Percentiles rank a stretch among this genome's conserved stretches.
Conservation (phyloP, 2,888 invertebrate species). For the Cantharis rufa region DNA sequence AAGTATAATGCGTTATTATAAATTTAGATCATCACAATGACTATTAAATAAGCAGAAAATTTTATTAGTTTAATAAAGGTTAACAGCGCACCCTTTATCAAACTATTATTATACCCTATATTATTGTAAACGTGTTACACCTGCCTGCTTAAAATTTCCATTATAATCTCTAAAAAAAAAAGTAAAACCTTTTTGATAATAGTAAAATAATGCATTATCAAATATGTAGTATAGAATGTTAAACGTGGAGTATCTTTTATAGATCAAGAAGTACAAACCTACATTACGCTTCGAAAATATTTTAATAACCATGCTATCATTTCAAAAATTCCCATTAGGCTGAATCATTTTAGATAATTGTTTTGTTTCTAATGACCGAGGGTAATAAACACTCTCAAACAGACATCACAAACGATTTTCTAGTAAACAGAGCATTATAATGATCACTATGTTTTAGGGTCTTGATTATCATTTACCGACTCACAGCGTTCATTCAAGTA, state of each 20-base stretch:
- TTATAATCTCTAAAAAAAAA: not conserved
- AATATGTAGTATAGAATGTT: not conserved
- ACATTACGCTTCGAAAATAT: not conserved
- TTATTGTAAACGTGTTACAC: not conserved
- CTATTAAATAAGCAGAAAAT: not conserved
- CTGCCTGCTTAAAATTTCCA: not conserved
- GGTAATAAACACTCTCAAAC: slow-evolving; percentile 22
- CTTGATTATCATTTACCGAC: slow-evolving; percentile 30
- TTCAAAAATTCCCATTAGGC: not conserved
- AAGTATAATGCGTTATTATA: not conserved
- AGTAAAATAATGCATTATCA: not conserved
- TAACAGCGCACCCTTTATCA: not conserved
- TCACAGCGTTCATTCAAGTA: slow-evolving; percentile 24
- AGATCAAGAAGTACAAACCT: not conserved
- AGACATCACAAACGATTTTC: slow-evolving; percentile 27
- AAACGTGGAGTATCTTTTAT: not conserved
- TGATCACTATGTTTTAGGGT: slow-evolving; percentile 30
- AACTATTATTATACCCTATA: not conserved
- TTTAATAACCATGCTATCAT: not conserved
- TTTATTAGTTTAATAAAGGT: not conserved
- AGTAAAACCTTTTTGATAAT: not conserved
- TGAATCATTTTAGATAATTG: not conserved
- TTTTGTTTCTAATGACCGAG: not conserved
- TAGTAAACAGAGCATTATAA: slow-evolving; percentile 31
- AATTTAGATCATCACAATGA: not conserved